Evolutionary conservation across 2,113 vertebrate species (phyloP), one percentile per base, ranked within the genome.

Genomic region (Epinephelus fuscoguttatus): DNA sequence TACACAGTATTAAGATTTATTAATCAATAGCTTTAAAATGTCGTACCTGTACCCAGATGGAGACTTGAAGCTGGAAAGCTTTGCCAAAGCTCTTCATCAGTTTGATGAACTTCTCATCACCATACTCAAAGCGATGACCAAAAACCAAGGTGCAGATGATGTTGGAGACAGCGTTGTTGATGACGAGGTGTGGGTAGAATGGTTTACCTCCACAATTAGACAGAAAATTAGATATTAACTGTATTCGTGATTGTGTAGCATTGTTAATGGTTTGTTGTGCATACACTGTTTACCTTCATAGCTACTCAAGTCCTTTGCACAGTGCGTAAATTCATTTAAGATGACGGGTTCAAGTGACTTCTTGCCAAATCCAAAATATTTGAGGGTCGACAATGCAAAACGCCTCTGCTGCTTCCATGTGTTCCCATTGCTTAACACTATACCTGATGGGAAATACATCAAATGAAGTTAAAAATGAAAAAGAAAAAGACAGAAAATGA

Each of bases 81-180:
- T 94, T 85, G 33, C 92, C 93, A 53, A 95, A 70, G 0, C 87
- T 75, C 47, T 61, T 88, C 55, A 97, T 91, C 68, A 97, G 42
- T 25, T 95, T 93, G 78, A 87, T 90, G 85, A 97, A 96, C 53
- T 27, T 57, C 53, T 55, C 66, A 72, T 97, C 94, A 2, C 85
- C 42, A 60, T 97, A 96, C 8, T 97, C 94, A 2, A 96, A 97
- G 71, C 95, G 94, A 30, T 89, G 89, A n/a, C 96, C 96, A 70
- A 96, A 97, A 61, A 95, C 95, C 92, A 97, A 80, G 13, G 93
- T 95, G 63, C 95, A 97, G 89, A 97, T 97, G 75, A 97, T 93
- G 74, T 97, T 97, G 0, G 96, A 96, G 84, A 97, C 94, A 27
- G 94, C 93, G 0, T 92, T 93, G 50, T 96, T 97, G 1, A 97